These are phyloP conservation scores for Sinelater perroti DNA, from an alignment of 2,888 invertebrate genomes.

Conservation along the genomic window DNA sequence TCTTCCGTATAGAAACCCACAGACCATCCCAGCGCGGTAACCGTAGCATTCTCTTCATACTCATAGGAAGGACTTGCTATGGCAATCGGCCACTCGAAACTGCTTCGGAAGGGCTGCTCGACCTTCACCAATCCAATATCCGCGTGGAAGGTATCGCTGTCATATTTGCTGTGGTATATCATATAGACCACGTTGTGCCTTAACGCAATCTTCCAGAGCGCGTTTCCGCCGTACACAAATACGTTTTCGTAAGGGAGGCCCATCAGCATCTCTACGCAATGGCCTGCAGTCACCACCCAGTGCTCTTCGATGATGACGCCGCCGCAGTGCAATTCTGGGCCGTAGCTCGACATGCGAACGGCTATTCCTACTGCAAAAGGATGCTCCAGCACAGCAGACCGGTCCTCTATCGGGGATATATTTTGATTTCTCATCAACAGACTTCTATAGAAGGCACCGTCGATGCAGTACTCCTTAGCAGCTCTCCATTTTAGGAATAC, in stretches of 20 bases:
- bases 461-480: background rate
- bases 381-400: background rate
- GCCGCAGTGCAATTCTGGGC: conserved; percentile 4
- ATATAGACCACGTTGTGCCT: conserved; percentile 1
- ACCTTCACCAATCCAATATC: conserved; percentile 23
- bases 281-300: conserved; percentile 5
- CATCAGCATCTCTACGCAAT: background rate
- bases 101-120: background rate
- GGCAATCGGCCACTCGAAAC: background rate
- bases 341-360: background rate
- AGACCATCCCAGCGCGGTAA: conserved; percentile 1
- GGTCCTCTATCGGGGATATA: background rate
- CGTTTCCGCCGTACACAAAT: background rate
- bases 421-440: background rate
- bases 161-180: background rate
- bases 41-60: background rate
- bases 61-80: background rate
- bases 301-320: background rate
- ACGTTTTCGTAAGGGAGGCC: background rate
- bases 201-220: background rate
- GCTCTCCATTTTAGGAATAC: conserved; percentile 7
- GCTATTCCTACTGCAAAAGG: background rate
- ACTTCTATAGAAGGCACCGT: background rate
- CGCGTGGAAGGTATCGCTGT: background rate
- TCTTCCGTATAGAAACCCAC: background rate